These are phyloP conservation scores for Chelon auratus DNA, from an alignment of 2,797 vertebrate genomes.

Conservation along the genomic window DNA sequence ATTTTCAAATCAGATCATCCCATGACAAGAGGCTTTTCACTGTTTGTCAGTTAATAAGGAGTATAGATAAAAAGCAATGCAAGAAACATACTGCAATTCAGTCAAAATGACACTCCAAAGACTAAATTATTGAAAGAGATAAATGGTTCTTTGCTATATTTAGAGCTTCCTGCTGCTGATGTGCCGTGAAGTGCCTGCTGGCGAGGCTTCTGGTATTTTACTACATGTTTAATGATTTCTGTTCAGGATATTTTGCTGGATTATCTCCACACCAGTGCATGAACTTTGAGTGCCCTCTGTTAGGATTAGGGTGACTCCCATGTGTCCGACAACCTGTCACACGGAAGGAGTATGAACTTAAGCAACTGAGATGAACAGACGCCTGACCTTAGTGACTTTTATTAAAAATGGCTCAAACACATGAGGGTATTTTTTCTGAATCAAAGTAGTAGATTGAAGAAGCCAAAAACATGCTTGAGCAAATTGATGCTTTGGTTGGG, in stretches of 20 bases:
- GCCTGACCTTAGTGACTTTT: slow-evolving; percentile 18
- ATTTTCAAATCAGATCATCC: neutral
- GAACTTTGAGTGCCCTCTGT: slow-evolving; percentile 37
- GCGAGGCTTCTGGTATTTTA: neutral
- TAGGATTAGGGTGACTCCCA: slow-evolving; percentile 28
- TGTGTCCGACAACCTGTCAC: slow-evolving; percentile 36
- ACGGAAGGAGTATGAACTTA: slow-evolving; percentile 18
- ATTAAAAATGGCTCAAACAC: neutral
- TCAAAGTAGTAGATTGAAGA: slow-evolving; percentile 11
- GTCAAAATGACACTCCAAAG: slow-evolving; percentile 13
- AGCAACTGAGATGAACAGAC: slow-evolving; percentile 27
- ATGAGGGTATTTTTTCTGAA: neutral
- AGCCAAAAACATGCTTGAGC: slow-evolving; percentile 29
- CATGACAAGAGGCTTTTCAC: neutral
- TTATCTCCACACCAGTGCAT: slow-evolving; percentile 21
- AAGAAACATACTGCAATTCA: neutral
- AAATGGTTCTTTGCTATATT: slow-evolving; percentile 26
- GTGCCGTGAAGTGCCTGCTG: slow-evolving; percentile 29
- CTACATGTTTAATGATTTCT: neutral
- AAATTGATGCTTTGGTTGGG: slow-evolving; percentile 16
- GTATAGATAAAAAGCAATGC: neutral
- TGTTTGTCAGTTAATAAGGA: neutral
- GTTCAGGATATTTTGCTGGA: slow-evolving; percentile 2
- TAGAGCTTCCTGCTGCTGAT: slow-evolving; percentile 11
- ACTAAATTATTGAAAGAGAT: neutral